Base-by-base conservation (phyloP, 1,140 invertebrate genomes). In the Lethrus apterus region DNA sequence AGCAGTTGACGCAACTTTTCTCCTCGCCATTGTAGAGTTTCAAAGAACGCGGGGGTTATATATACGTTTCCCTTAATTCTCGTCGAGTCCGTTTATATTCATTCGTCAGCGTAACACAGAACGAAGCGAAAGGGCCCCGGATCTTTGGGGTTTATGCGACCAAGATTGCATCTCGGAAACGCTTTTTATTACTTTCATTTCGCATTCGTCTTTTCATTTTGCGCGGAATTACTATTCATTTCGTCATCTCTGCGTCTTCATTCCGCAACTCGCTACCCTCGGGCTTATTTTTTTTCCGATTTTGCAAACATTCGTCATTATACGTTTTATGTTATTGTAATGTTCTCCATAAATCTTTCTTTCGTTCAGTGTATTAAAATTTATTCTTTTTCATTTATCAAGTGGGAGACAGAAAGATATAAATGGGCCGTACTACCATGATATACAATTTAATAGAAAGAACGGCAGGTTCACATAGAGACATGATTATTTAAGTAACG, bases 151-250 rank as follows among this genome's bases (percentile, higher is more conserved):
- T 38, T 38, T 38, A 21, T 38, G 35, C 35, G 11, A 14, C 24
- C 43, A 50, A 50, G 44, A 50, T 50, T 50, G 48, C 48, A 41
- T 44, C 42, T 50, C 42, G 48, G 43, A 50, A 50, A 44, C 43
- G 42, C 33, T 50, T 50, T 50, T 50, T 50, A 50, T 50, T 50
- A 50, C 48, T 50, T 50, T 50, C 48, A 50, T 50, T 50, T 50
- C 48, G 48, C 42, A 50, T 50, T 50, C 48, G 45, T 50, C 48
- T 50, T 50, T 50, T 50, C 48, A 50, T 50, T 50, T 50, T 31
- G 48, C 24, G 38, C 42, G 24, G 48, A 44, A 50, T 50, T 50
- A 50, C 48, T 50, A 44, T 44, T 44, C 42, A 44, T 44, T 44
- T 44, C 42, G 32, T 15, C 4, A n/a, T 7, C 4, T 5, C 5